Conservation (phyloP, 2,797 vertebrate genomes). For the Decapterus maruadsi region DNA sequence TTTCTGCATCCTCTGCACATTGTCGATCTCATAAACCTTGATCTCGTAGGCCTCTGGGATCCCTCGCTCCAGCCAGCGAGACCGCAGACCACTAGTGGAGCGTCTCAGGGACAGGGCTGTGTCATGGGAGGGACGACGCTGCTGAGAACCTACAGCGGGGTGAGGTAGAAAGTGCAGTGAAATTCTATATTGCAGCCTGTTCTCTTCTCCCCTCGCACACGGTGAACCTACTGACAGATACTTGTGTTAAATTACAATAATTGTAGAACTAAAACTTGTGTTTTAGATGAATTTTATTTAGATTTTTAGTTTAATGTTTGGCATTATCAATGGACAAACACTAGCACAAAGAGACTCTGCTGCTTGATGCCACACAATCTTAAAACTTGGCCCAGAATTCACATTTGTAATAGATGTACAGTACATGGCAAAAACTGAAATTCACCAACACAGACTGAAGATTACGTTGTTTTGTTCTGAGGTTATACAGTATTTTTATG, state of each 20-base stretch:
- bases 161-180: conserved; percentile 49
- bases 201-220: background rate
- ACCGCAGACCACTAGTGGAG: conserved; percentile 82
- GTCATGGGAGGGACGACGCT: conserved; percentile 89
- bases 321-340: too few species aligned
- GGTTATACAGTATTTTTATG: background rate
- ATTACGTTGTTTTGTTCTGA: background rate
- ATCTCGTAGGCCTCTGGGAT: conserved; percentile 94
- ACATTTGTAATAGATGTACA: background rate
- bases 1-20: conserved; percentile 91
- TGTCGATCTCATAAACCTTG: conserved; percentile 97
- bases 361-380: background rate
- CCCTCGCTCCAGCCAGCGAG: conserved; percentile 91
- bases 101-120: conserved; percentile 85
- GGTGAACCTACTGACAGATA: background rate
- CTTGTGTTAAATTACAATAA: too few species aligned
- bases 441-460: background rate
- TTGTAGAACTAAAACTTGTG: too few species aligned
- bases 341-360: background rate
- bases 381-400: background rate
- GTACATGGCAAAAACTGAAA: background rate
- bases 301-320: background rate
- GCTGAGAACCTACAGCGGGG: conserved; percentile 86
- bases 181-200: conserved; percentile 4
- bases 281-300: background rate